These are phyloP conservation scores for Stichopus horrens DNA, from an alignment of 53 echinoderm and acorn worm species.

Conservation along the genomic window DNA sequence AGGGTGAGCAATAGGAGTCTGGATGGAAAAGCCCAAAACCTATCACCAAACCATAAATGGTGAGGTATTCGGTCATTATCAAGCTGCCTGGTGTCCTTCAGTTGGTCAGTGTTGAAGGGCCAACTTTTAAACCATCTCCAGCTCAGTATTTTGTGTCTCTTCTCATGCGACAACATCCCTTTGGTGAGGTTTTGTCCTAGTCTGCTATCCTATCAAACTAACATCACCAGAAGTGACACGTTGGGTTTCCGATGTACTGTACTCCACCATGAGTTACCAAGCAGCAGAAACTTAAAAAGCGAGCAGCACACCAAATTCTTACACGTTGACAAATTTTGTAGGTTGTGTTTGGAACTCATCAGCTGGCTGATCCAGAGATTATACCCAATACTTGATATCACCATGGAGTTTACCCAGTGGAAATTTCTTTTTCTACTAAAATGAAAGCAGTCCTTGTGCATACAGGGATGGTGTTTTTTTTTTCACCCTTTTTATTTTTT, in stretches of 20 bases:
- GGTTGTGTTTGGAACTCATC: not conserved
- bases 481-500: not conserved
- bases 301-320: not conserved
- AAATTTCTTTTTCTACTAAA: not conserved
- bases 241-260: constrained; percentile 13
- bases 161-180: constrained; percentile 1
- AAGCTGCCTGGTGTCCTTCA: not conserved
- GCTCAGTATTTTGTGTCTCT: constrained; percentile 19
- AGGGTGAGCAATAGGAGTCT: no score
- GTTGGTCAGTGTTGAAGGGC: no score
- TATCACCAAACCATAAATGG: no score
- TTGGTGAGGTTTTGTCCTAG: constrained; percentile 14
- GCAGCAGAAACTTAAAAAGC: not conserved
- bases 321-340: constrained; percentile 2
- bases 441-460: not conserved
- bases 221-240: constrained; percentile 48
- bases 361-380: constrained; percentile 7
- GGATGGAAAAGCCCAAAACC: no score
- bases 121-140: not conserved
- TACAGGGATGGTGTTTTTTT: not conserved
- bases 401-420: not conserved
- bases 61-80: not conserved
- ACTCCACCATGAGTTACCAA: constrained; percentile 19
- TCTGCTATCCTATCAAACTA: constrained; percentile 40
- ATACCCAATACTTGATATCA: not conserved